phyloP scores from a whole-genome alignment of 1,140 invertebrate species.

The Aporrectodea caliginosa region DNA sequence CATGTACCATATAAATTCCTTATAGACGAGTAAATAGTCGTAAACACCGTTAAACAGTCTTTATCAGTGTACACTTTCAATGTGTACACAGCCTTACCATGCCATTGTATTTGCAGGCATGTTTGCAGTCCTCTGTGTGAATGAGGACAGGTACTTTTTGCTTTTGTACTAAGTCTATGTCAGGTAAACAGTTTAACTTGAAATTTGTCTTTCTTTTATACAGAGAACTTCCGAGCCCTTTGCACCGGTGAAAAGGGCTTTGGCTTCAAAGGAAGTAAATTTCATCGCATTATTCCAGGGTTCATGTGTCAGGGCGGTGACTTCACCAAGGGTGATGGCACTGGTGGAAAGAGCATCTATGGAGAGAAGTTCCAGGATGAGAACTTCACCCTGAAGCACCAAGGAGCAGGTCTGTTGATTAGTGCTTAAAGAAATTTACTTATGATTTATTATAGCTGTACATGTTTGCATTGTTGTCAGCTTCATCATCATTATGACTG shows the following conservation, averaged over 20 bases:
- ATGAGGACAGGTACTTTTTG: no score
- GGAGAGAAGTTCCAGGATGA: slow-evolving; percentile 92
- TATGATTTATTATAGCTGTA: not conserved
- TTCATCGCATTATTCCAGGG: slow-evolving; percentile 83
- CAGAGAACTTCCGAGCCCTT: slow-evolving; percentile 78
- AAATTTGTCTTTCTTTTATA: not conserved
- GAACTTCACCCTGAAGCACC: slow-evolving; percentile 88
- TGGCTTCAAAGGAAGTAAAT: slow-evolving; percentile 84
- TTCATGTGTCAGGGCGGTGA: slow-evolving; percentile 92
- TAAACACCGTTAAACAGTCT: no score
- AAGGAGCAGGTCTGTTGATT: slow-evolving; percentile 43
- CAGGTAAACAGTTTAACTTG: not conserved
- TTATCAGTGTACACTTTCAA: no score
- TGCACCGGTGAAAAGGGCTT: slow-evolving; percentile 92
- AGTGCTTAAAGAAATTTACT: no score
- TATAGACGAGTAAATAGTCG: no score
- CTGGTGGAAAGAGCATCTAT: no score
- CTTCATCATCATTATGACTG: not conserved
- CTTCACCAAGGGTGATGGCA: slow-evolving; percentile 85
- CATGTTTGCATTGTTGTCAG: not conserved
- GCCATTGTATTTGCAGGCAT: not conserved
- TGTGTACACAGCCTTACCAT: no score
- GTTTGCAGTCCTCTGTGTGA: not conserved
- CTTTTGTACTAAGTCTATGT: not conserved
- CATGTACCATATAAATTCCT: no score